Evolutionary conservation across 2,888 invertebrate species (phyloP).

Genomic region (Pegoplata infirma): DNA sequence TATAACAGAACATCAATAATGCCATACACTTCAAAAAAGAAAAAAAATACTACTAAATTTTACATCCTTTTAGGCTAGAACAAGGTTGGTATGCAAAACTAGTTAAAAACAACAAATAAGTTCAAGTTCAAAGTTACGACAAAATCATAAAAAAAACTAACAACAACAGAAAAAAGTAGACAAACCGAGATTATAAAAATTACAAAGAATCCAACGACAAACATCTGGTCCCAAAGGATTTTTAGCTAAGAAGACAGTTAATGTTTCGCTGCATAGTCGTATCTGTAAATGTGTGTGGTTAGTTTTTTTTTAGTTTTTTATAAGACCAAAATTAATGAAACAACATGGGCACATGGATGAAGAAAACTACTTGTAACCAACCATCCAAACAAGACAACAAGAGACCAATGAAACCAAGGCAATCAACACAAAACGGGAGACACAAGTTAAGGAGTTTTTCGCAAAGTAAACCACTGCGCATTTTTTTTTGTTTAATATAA

Average conservation of each 20-base stretch:
- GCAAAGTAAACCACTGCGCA: slow-evolving; percentile 54
- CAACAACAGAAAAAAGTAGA: background rate
- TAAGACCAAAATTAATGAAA: slow-evolving; percentile 62
- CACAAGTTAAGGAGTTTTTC: slow-evolving; percentile 52
- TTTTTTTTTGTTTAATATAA: slow-evolving; percentile 60
- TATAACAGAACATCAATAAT: slow-evolving; percentile 34
- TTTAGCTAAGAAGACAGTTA: slow-evolving; percentile 59
- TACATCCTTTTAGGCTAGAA: slow-evolving; percentile 34
- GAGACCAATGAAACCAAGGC: slow-evolving; percentile 55
- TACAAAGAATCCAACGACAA: slow-evolving; percentile 48
- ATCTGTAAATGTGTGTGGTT: slow-evolving; percentile 50
- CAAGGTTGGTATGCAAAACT: slow-evolving; percentile 51
- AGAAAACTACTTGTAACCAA: slow-evolving; percentile 38
- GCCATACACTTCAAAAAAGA: slow-evolving; percentile 36
- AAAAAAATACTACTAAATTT: too few species aligned
- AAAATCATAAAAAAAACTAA: slow-evolving; percentile 18
- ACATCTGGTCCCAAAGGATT: slow-evolving; percentile 63
- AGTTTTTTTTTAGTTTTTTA: slow-evolving; percentile 33
- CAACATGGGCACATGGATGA: slow-evolving; percentile 58
- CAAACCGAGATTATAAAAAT: slow-evolving; percentile 5
- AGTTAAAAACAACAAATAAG: slow-evolving; percentile 50
- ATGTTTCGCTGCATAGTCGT: slow-evolving; percentile 55
- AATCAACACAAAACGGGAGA: slow-evolving; percentile 57
- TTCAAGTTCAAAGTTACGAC: slow-evolving; percentile 62
- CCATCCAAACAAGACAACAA: slow-evolving; percentile 1